A percentile compares a stretch with the other conserved stretches of the same genome.
Evolutionary conservation across 2,888 invertebrate species (phyloP).

Genomic region (Oxystoma pomonae): DNA sequence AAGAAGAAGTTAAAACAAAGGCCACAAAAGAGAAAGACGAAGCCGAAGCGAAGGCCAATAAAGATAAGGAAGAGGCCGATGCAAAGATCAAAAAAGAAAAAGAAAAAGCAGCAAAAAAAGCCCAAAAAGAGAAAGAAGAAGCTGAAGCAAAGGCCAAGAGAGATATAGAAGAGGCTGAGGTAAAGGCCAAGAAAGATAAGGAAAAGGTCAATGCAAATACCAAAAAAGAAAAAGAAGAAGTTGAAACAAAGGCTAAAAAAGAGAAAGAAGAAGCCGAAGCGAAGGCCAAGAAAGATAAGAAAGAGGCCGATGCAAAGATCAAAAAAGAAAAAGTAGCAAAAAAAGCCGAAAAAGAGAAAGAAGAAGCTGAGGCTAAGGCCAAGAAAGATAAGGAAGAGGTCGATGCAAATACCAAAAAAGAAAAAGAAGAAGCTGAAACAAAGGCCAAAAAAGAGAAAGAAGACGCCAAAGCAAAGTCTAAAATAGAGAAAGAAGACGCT

Average conservation of each 20-base stretch:
- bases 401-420: slow-evolving; percentile 23
- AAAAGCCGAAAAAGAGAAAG: slow-evolving; percentile 24
- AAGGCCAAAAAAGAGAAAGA: slow-evolving; percentile 22
- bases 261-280: slow-evolving; percentile 14
- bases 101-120: slow-evolving; percentile 22
- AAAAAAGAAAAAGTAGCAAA: slow-evolving; percentile 21
- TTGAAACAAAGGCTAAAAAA: slow-evolving; percentile 23
- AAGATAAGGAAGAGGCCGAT: slow-evolving; percentile 21
- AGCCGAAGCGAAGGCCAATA: slow-evolving; percentile 13
- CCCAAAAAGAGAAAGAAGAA: slow-evolving; percentile 18
- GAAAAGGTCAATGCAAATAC: slow-evolving; percentile 12
- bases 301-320: slow-evolving; percentile 19
- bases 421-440: slow-evolving; percentile 20
- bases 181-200: slow-evolving; percentile 19
- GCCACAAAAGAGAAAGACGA: slow-evolving; percentile 10
- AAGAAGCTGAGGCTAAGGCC: slow-evolving; percentile 18
- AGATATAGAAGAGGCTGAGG: slow-evolving; percentile 18
- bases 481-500: slow-evolving; percentile 24
- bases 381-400: slow-evolving; percentile 18
- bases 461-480: slow-evolving; percentile 23
- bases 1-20: slow-evolving; percentile 15
- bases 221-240: slow-evolving; percentile 13
- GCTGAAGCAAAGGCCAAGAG: slow-evolving; percentile 10
- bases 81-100: slow-evolving; percentile 23
- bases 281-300: slow-evolving; percentile 19